Base-by-base conservation (phyloP, 2,113 vertebrate genomes). In the Orthonyx spaldingii region DNA sequence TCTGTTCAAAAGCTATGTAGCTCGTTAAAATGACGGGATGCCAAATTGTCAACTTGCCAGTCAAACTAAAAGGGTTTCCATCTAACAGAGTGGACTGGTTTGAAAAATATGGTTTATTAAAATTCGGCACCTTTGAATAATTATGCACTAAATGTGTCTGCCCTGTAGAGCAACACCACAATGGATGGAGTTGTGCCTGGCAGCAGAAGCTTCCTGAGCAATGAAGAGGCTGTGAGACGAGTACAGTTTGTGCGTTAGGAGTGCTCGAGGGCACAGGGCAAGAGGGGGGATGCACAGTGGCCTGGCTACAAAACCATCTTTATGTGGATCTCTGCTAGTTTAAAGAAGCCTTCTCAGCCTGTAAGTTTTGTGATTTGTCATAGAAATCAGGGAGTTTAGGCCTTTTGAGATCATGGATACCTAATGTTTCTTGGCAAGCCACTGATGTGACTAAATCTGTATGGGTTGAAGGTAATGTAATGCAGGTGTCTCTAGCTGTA, bases 31-130 rank as follows among this genome's bases (percentile, higher is more conserved):
- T 37, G 20, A 23, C 1, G 11, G 60, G 47, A 32, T 93, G 66
- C 84, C 87, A 94, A 63, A 18, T 65, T 90, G 59, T 87, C 68
- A 47, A 17, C 74, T 84, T 92, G 84, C 89, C 61, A 89, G 70
- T 92, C 49, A 71, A 47, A 50, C 50, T 57, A 59, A 81, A 86
- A 86, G 46, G 42, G 46, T 24, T 90, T 89, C 84, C 6, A 20
- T 57, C n/a, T 56, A 55, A 37, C 70, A 59, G 79, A 84, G 88
- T 19, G 26, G 74, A 44, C 47, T 32, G 7, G 9, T 72, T 69
- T 92, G 56, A 71, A 94, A 93, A 93, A 70, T 55, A 37, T 3
- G 22, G 11, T 72, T 93, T 84, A 13, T 9, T 88, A 84, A 91
- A 84, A 86, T 79, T 30, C 3, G 24, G 23, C 42, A 49, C 47